A percentile compares a stretch with the other conserved stretches of the same genome.
Conservation (phyloP, 2,113 vertebrate species). For the Bufo gargarizans region DNA sequence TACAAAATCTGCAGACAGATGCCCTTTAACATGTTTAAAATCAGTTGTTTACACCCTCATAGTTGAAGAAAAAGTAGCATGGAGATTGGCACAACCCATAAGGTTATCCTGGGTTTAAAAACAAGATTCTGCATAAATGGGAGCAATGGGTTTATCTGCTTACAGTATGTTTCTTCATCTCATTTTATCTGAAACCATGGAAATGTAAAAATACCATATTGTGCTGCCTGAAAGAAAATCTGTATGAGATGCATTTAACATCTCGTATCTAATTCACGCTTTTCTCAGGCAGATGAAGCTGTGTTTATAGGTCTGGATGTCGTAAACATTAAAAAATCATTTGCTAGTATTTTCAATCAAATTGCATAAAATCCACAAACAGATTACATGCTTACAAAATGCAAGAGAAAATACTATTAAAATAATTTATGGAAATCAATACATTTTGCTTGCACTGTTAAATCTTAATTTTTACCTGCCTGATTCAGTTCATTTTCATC, state of each 20-base stretch:
- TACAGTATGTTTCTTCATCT: background rate
- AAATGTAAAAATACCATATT: conserved; percentile 8
- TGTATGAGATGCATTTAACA: background rate
- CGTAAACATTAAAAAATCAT: background rate
- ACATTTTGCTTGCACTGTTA: conserved; percentile 1
- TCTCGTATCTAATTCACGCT: background rate
- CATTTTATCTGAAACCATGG: conserved; percentile 4
- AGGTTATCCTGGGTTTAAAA: background rate
- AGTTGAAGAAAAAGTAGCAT: background rate
- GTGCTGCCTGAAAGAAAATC: background rate
- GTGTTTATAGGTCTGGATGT: background rate
- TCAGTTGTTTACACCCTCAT: no score
- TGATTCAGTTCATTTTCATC: background rate
- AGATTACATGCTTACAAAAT: background rate
- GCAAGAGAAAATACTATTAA: conserved; percentile 25
- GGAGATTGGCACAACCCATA: background rate
- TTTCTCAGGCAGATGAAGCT: background rate
- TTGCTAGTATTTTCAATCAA: conserved; percentile 10
- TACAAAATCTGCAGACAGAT: no score
- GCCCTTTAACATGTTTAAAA: no score
- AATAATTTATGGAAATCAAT: conserved; percentile 34
- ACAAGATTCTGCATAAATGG: background rate
- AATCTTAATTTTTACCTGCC: background rate
- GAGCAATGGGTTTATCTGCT: background rate
- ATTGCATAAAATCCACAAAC: conserved; percentile 13